Conservation (phyloP, 2,113 vertebrate genomes). For the Martes martes region DNA sequence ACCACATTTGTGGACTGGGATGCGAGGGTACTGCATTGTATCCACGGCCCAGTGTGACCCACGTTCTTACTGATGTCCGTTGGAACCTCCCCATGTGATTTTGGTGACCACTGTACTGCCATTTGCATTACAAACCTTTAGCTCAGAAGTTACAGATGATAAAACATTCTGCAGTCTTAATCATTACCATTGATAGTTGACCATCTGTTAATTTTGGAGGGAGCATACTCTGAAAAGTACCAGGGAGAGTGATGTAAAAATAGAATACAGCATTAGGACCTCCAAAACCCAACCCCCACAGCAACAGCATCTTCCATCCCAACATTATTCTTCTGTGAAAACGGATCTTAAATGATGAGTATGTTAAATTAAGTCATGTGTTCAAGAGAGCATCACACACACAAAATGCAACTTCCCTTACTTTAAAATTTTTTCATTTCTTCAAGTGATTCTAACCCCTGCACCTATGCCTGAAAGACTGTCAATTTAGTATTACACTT, state of each 20-base stretch:
- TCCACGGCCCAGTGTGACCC: background rate
- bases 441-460: background rate
- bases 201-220: constrained; percentile 37
- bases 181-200: background rate
- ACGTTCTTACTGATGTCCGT: background rate
- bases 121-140: background rate
- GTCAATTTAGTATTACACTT: background rate
- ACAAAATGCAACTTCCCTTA: background rate
- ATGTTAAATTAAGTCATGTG: background rate
- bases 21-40: background rate
- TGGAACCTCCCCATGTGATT: background rate
- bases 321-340: constrained; percentile 7
- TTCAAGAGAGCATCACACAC: background rate
- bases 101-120: background rate
- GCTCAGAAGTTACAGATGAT: background rate
- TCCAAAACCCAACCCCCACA: too few relatives aligned
- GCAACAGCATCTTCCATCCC: background rate
- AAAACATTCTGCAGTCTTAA: background rate
- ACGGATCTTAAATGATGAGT: background rate
- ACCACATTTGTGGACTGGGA: background rate
- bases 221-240: background rate
- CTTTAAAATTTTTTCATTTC: background rate
- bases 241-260: background rate
- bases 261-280: background rate
- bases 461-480: background rate